These are phyloP conservation scores for Xanthorhoe spadicearia DNA, from an alignment of 2,888 invertebrate genomes.

Conservation along the genomic window DNA sequence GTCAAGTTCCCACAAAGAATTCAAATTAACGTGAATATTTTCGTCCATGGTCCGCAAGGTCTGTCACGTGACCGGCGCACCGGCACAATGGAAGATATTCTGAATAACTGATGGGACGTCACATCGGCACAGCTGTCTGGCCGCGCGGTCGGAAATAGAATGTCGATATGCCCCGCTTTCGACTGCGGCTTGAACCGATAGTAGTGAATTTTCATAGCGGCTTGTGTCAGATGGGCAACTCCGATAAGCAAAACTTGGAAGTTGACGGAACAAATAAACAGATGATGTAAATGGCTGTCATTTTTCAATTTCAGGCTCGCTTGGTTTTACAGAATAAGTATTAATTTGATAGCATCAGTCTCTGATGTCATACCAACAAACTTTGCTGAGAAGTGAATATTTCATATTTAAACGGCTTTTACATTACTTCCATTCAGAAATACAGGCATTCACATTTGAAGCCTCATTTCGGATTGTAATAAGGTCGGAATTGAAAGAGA, in stretches of 20 bases:
- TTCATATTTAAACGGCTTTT: not conserved
- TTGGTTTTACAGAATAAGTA: not conserved
- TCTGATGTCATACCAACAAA: not conserved
- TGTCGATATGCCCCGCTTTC: conserved; percentile 54
- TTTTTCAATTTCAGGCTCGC: not conserved
- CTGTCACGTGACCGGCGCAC: conserved; percentile 43
- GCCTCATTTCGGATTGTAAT: conserved; percentile 16
- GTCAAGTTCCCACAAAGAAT: conserved; percentile 34
- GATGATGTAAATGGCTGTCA: not conserved
- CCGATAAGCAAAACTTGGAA: not conserved
- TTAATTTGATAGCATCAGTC: not conserved
- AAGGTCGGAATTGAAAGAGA: not conserved
- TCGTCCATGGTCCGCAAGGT: conserved; percentile 47
- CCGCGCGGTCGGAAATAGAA: conserved; percentile 63
- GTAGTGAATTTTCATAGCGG: conserved; percentile 38
- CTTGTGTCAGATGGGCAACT: conserved; percentile 10
- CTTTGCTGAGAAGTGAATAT: not conserved
- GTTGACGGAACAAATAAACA: not conserved
- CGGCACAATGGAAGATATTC: conserved; percentile 56
- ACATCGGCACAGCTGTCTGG: conserved; percentile 59
- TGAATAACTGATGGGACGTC: conserved; percentile 65
- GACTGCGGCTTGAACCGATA: conserved; percentile 30
- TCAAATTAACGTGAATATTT: conserved; percentile 37
- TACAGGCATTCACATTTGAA: conserved; percentile 8
- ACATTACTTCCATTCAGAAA: not conserved